These are phyloP conservation scores for Branchipolynoe longqiensis DNA, from an alignment of 2,888 invertebrate species.

Conservation along the genomic window DNA sequence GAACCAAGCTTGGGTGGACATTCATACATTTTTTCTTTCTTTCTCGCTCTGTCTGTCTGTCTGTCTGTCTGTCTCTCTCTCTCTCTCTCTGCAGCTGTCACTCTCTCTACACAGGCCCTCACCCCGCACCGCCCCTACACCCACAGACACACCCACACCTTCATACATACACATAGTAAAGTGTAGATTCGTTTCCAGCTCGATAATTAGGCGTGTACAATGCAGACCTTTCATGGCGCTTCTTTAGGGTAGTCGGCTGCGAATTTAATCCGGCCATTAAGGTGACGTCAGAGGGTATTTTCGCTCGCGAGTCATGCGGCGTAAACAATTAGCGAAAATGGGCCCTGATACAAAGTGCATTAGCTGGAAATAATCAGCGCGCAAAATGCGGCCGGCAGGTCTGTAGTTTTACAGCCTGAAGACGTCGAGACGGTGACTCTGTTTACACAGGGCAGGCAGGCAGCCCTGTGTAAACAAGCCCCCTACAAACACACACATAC, in stretches of 20 bases:
- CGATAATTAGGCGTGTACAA: background rate
- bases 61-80: no score
- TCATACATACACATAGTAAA: no score
- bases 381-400: background rate
- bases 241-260: background rate
- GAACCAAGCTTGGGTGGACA: background rate
- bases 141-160: no score
- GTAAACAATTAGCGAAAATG: conserved; percentile 21
- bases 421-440: background rate
- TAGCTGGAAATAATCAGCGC: background rate
- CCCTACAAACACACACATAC: no score
- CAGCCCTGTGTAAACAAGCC: no score
- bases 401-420: conserved; percentile 44
- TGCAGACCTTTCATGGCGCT: background rate
- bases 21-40: background rate
- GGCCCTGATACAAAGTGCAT: conserved; percentile 24
- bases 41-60: no score
- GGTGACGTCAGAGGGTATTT: background rate
- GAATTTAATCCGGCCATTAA: background rate
- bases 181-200: background rate
- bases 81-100: no score
- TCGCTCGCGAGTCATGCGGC: background rate
- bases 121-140: no score
- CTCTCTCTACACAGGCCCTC: no score
- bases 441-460: no score